Evolutionary conservation across 2,888 invertebrate species (phyloP).

Genomic region (Hydriomena furcata): DNA sequence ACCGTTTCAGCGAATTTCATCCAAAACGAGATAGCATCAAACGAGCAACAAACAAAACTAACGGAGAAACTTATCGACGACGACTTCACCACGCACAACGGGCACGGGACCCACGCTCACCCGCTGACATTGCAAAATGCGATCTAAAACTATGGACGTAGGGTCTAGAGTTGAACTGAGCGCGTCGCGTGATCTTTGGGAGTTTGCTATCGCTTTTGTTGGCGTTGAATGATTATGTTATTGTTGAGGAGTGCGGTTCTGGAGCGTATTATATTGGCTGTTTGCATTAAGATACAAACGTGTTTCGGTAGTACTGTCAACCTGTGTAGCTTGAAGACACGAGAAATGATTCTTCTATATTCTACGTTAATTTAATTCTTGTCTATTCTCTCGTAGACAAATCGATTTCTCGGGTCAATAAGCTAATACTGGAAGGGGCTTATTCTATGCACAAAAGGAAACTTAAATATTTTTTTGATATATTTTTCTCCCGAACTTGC

Average conservation of each 20-base stretch:
- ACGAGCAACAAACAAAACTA: conserved; percentile 52
- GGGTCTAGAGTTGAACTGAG: conserved; percentile 48
- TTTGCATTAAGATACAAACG: too few relatives aligned
- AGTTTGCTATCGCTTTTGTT: conserved; percentile 2
- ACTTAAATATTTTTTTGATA: too few relatives aligned
- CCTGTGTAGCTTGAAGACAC: too few relatives aligned
- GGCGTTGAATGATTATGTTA: conserved; percentile 1
- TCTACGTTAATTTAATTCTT: too few relatives aligned
- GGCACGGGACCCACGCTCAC: conserved; percentile 60
- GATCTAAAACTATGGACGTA: conserved; percentile 29
- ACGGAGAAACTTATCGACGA: conserved; percentile 55
- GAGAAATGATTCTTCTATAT: too few relatives aligned
- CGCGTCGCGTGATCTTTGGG: conserved; percentile 64
- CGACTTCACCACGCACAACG: conserved; percentile 77
- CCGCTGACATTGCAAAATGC: conserved; percentile 70
- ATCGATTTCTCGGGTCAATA: too few relatives aligned
- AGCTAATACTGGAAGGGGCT: too few relatives aligned
- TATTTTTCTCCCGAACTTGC: too few relatives aligned
- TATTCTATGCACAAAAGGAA: too few relatives aligned
- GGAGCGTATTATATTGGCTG: conserved; percentile 23
- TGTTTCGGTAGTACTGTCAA: too few relatives aligned
- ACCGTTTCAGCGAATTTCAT: conserved; percentile 66
- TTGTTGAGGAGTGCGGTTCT: conserved; percentile 10
- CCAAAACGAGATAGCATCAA: conserved; percentile 60
- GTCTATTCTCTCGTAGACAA: too few relatives aligned